phyloP scores from a whole-genome alignment of 2,797 vertebrate species.

The Florisuga fusca region DNA sequence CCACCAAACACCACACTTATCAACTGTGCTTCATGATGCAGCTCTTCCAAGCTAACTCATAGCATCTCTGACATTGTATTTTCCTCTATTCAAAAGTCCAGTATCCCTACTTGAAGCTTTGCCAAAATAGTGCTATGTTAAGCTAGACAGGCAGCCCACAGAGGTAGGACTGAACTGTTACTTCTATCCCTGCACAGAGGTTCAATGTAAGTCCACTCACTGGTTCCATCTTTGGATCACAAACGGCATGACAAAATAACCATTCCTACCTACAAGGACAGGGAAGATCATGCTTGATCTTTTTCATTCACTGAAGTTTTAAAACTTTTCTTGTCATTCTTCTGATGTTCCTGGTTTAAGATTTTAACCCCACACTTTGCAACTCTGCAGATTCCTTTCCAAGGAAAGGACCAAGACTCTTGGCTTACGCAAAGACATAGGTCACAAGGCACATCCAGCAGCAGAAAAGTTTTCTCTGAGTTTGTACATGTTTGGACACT shows the following conservation, averaged over 20 bases:
- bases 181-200: background rate
- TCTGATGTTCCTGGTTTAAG: background rate
- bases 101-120: background rate
- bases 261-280: background rate
- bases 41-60: background rate
- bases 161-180: background rate
- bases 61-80: accelerated
- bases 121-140: background rate
- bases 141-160: background rate
- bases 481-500: accelerated
- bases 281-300: background rate
- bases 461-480: background rate
- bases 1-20: background rate
- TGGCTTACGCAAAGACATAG: accelerated
- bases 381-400: background rate
- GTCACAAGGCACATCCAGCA: background rate
- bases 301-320: background rate
- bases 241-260: background rate
- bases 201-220: background rate
- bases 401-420: background rate
- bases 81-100: background rate
- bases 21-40: background rate
- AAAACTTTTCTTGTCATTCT: background rate
- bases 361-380: background rate
- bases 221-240: background rate